Evolutionary conservation across 2,888 invertebrate genomes (phyloP).

Genomic region (Alloscopus bannaensis): DNA sequence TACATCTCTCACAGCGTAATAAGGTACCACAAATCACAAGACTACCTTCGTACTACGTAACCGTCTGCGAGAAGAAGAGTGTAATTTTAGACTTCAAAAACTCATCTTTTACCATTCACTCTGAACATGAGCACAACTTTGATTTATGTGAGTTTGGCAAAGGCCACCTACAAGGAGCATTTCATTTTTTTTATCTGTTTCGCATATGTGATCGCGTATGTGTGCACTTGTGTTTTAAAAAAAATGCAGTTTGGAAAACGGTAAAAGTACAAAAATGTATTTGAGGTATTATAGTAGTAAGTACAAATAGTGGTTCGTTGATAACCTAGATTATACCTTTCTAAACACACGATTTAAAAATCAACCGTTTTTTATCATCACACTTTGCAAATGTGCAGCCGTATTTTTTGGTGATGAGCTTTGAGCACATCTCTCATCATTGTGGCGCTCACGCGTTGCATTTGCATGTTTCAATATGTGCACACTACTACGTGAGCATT

Average conservation of each 20-base stretch:
- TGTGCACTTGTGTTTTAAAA: not conserved
- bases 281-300: constrained; percentile 26
- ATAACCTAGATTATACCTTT: constrained; percentile 42
- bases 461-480: too few relatives aligned
- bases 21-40: too few relatives aligned
- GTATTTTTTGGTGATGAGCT: too few relatives aligned
- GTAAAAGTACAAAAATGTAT: constrained; percentile 47
- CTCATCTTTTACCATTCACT: not conserved
- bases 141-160: constrained; percentile 40
- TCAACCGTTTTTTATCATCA: not conserved
- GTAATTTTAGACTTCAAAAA: too few relatives aligned
- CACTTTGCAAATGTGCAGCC: too few relatives aligned
- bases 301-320: constrained; percentile 25
- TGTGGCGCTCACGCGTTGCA: too few relatives aligned
- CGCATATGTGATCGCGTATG: constrained; percentile 5
- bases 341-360: not conserved
- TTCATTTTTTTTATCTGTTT: not conserved
- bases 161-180: not conserved
- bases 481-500: not conserved
- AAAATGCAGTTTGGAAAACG: constrained; percentile 31
- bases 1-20: too few relatives aligned
- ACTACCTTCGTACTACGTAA: too few relatives aligned
- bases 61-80: too few relatives aligned
- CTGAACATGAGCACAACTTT: too few relatives aligned
- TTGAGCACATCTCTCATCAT: too few relatives aligned